Base-by-base conservation (phyloP, 2,888 invertebrate genomes). In the Aphelenchoides bicaudatus region DNA sequence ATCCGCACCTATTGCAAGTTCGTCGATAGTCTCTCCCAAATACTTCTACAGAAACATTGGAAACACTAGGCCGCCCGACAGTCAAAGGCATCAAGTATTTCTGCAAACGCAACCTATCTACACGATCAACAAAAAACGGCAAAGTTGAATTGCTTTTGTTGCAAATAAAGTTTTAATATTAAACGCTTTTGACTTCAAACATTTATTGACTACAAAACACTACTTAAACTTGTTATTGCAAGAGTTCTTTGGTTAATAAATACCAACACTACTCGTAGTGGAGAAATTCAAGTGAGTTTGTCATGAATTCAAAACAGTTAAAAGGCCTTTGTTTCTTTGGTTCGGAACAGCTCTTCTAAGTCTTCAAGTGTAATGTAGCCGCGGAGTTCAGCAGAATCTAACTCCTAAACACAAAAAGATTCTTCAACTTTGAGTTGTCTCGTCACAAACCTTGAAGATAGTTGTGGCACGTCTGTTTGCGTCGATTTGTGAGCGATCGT, bases 281-380 rank as follows among this genome's bases (percentile, higher is more conserved):
- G n/a, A 34, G n/a, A 10, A 34, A 34, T n/a, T 34, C 10, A 34
- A n/a, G 10, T 10, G 34, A 34, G 10, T 10, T n/a, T 34, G 10
- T 10, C n/a, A 34, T 10, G 34, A 10, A 34, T 10, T 34, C 34
- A 34, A 34, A 10, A 10, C 29, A 21, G 39, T 51, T 29, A 51
- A 19, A 51, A 10, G 23, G 39, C 16, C n/a, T 66, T 37, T 25
- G 37, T 21, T 27, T 61, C 39, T 39, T 66, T 46, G 6, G 16
- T 27, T 23, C 34, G 16, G 28, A 66, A 63, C 3, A 66, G 38
- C 30, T 38, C 28, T 25, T 63, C 63, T n/a, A 63, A 48, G 28
- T 61, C 61, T 19, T 55, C 50, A 25, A 51, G 31, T 6, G 61
- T 64, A 27, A 63, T 31, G 50, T 52, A 63, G 39, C 62, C 61